Base-by-base conservation (phyloP, 2,888 invertebrate genomes). In the Lasius fuliginosus region DNA sequence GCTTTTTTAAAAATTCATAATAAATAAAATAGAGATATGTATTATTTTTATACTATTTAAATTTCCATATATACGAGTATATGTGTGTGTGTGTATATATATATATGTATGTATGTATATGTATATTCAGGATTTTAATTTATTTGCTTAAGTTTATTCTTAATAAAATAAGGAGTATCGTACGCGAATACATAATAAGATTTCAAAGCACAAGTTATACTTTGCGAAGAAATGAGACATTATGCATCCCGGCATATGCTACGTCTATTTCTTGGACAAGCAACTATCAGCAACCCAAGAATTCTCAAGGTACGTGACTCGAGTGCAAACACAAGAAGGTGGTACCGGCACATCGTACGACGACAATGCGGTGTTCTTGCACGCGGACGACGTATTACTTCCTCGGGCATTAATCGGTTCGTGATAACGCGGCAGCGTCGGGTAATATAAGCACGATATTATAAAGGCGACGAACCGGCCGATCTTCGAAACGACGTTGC, bases 401-500 rank as follows among this genome's bases (percentile, higher is more conserved):
- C 42, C 60, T 81, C 79, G 74, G 36, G 79, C 46, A 81, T 81
- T 81, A 81, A 81, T 81, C 79, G 79, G 74, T 81, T 73, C 79
- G 79, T 60, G 74, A 81, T 81, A 81, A 60, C 74, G 60, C 74
- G 40, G 18, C 60, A 18, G 46, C 42, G 58, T 46, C 69, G 65
- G 53, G 68, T 71, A 75, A 87, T 84, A 74, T 82, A 84, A 75
- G 60, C 82, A 65, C 64, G 65, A 82, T 71, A 85, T 76, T 84
- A 81, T 74, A 88, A 77, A 85, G 83, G 85, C 71, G 42, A 73
- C 64, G 71, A 65, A 83, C 67, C 64, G 42, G 83, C 74, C 84
- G 83, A 76, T 64, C 82, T 71, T 77, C 83, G 82, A 79, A 40
- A 73, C 42, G 71, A 85, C 79, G 83, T 87, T 75, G 84, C 85